A percentile compares a stretch with the other conserved stretches of the same genome.
These are phyloP conservation scores for Dicyrtoma fusca DNA, from an alignment of 2,888 invertebrate species.

Conservation along the genomic window DNA sequence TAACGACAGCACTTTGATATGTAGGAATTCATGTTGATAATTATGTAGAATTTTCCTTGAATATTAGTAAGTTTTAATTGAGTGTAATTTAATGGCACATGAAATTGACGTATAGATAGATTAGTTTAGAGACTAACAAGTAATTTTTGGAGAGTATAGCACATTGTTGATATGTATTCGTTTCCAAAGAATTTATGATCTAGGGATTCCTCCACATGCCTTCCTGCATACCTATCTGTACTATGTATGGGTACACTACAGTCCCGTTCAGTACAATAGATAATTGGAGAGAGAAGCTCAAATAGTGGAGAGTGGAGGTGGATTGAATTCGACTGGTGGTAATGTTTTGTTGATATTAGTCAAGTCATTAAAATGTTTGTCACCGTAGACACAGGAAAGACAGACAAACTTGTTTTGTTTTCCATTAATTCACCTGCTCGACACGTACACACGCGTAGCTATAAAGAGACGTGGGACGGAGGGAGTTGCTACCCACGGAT, in stretches of 20 bases:
- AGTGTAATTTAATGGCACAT: slow-evolving; percentile 20
- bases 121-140: too few species aligned
- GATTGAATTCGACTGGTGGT: neutral
- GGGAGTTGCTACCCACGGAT: too few species aligned
- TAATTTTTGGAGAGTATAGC: slow-evolving; percentile 8
- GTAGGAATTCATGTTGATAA: neutral
- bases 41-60: neutral
- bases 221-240: too few species aligned
- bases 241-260: neutral
- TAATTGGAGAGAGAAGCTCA: slow-evolving; percentile 10
- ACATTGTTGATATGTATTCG: slow-evolving; percentile 34
- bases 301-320: neutral
- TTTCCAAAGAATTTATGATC: neutral
- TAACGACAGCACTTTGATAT: too few species aligned
- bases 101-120: slow-evolving; percentile 20
- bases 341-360: neutral
- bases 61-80: neutral
- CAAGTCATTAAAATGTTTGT: too few species aligned
- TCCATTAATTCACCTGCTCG: too few species aligned
- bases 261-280: neutral
- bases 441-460: too few species aligned
- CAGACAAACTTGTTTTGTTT: too few species aligned
- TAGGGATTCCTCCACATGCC: too few species aligned
- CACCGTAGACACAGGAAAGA: too few species aligned
- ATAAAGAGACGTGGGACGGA: too few species aligned